These are phyloP conservation scores for Muricea muricata DNA, from an alignment of 92 coral and sea anemone genomes.

Conservation along the genomic window DNA sequence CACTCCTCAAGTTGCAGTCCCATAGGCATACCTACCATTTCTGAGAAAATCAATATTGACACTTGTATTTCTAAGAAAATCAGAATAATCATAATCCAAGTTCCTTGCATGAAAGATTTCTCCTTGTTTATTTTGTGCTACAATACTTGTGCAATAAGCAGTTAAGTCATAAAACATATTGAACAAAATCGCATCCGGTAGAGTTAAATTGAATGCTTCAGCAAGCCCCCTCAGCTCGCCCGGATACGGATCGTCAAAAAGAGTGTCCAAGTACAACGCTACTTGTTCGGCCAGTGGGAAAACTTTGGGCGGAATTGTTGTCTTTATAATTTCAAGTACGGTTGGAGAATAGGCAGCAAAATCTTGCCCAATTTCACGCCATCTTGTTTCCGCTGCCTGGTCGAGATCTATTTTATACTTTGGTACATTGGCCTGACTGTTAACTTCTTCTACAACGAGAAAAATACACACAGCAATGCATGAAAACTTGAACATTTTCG, in stretches of 20 bases:
- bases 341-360: constrained; percentile 57
- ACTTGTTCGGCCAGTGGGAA: constrained; percentile 70
- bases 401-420: constrained; percentile 66
- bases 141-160: constrained; percentile 89
- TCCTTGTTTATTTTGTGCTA: constrained; percentile 77
- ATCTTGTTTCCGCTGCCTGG: constrained; percentile 81
- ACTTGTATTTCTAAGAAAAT: constrained; percentile 66
- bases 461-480: not conserved
- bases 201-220: constrained; percentile 64
- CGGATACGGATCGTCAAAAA: constrained; percentile 79
- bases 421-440: constrained; percentile 44
- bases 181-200: constrained; percentile 68
- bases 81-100: constrained; percentile 72
- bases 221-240: constrained; percentile 81
- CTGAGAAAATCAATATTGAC: constrained; percentile 78
- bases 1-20: too few relatives aligned
- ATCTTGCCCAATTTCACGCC: constrained; percentile 66
- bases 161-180: constrained; percentile 81
- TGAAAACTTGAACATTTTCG: constrained; percentile 19
- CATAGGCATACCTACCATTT: constrained; percentile 82
- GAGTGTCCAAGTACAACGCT: constrained; percentile 60
- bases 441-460: constrained; percentile 70
- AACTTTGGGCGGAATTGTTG: constrained; percentile 44
- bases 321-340: constrained; percentile 31
- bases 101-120: constrained; percentile 78